Evolutionary conservation across 92 coral and sea anemone genomes (phyloP).

Genomic region (Epizoanthus illoricatus): DNA sequence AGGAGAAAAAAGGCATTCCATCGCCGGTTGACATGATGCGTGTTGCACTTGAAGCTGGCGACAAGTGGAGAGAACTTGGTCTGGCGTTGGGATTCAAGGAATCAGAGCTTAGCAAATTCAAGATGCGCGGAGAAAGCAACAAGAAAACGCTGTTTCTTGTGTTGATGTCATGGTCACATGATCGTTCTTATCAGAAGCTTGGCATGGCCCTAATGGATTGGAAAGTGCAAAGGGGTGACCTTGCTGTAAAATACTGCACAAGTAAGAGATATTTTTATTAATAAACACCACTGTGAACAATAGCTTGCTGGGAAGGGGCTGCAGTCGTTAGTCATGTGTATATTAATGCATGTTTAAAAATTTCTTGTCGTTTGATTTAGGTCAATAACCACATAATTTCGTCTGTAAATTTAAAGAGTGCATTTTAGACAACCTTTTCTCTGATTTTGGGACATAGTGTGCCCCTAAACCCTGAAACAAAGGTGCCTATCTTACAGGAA

Average conservation of each 20-base stretch:
- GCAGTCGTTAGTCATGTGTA: too few species aligned
- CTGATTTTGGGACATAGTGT: too few species aligned
- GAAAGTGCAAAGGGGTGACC: neutral
- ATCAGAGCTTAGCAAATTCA: neutral
- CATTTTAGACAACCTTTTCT: too few species aligned
- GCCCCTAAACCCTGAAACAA: too few species aligned
- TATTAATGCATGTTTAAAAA: too few species aligned
- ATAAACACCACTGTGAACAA: too few species aligned
- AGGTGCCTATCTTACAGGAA: too few species aligned
- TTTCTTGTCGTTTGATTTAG: too few species aligned
- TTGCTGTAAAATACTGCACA: constrained; percentile 6
- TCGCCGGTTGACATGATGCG: constrained; percentile 4
- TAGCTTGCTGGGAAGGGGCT: too few species aligned
- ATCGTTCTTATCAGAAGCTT: neutral
- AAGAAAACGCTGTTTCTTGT: neutral
- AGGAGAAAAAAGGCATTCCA: constrained; percentile 1
- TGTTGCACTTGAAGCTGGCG: neutral
- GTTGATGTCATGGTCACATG: neutral
- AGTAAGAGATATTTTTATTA: neutral
- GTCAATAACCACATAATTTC: too few species aligned
- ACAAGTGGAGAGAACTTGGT: neutral
- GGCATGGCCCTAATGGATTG: neutral
- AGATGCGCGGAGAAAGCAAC: neutral
- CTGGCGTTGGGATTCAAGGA: neutral
- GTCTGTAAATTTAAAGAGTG: too few species aligned